A percentile compares a stretch with the other conserved stretches of the same genome.
phyloP scores from a whole-genome alignment of 2,797 vertebrate genomes.

The Macrochelys suwanniensis region DNA sequence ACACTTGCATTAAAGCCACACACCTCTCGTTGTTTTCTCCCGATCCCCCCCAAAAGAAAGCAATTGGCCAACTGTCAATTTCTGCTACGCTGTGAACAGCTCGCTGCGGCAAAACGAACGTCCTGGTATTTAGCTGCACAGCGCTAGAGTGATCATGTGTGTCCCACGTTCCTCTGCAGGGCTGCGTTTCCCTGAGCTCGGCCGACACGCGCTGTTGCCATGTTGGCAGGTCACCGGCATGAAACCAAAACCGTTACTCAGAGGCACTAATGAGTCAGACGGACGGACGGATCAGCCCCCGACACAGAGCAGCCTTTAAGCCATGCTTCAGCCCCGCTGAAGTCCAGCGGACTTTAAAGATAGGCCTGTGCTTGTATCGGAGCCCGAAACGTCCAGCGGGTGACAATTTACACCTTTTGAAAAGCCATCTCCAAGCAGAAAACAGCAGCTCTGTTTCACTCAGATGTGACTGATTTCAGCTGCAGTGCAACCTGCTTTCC shows the following conservation, averaged over 20 bases:
- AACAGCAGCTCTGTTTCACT: background rate
- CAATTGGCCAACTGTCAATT: background rate
- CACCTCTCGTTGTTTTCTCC: background rate
- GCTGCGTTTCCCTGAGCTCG: background rate
- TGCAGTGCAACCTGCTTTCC: background rate
- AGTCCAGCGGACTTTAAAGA: background rate
- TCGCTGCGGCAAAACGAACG: background rate
- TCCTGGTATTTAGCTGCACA: background rate
- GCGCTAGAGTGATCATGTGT: background rate
- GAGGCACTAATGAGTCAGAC: background rate
- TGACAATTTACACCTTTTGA: background rate
- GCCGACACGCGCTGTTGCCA: background rate
- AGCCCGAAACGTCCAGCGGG: background rate
- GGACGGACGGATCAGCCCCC: background rate
- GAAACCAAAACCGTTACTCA: background rate
- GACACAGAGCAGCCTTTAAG: background rate
- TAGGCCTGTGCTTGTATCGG: background rate
- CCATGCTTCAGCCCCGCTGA: background rate
- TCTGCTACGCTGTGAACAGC: background rate
- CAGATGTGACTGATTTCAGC: background rate
- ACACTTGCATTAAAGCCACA: background rate
- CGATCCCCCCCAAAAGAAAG: background rate
- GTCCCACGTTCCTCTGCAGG: background rate
- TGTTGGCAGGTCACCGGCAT: fast-evolving
- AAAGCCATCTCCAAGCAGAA: background rate